Base-by-base conservation (phyloP, 2,888 invertebrate species). In the Ennomos fuscantarius region DNA sequence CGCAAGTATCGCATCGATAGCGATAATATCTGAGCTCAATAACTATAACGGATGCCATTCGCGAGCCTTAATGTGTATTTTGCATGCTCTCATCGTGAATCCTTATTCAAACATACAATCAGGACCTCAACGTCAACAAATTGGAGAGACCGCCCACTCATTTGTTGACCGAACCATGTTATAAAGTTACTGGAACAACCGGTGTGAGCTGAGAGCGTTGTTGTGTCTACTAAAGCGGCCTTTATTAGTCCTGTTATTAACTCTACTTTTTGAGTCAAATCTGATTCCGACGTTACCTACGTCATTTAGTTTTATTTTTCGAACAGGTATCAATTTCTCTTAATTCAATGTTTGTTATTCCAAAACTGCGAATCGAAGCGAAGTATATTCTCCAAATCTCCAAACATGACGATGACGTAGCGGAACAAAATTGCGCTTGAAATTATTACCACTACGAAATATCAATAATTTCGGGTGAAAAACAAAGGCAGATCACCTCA, bases 81-180 rank as follows among this genome's bases (percentile, higher is more conserved):
- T 69, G 73, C 74, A 72, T 75, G 69, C 68, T 72, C 74, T 78
- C 79, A 78, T 76, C 78, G 74, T 75, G 75, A 74, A 80, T 76
- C 76, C 79, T 75, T 79, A 72, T 76, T 75, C 78, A 83, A 85
- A 85, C 81, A 82, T 79, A 80, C 81, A 80, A 82, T 84, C 84
- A 78, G 83, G 78, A 82, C 73, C 76, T 74, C 76, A 80, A 81
- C 78, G 79, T 82, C 82, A 84, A 85, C 86, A 85, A 85, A 86
- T 86, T 85, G 84, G 74, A 79, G 78, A 75, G 75, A 62, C 73
- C 86, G 81, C 85, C 86, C 77, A 81, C 86, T 82, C 80, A 79
- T 82, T 81, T 79, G 51, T 63, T 63, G 65, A 67, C 67, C 63
- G 51, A 49, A 65, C 65, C 49, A 39, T 34, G 65, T 49, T 47